Percentiles rank a stretch among this genome's conserved stretches.
Conservation (phyloP, 2,888 invertebrate species). For the Parapristionchus giblindavisi region DNA sequence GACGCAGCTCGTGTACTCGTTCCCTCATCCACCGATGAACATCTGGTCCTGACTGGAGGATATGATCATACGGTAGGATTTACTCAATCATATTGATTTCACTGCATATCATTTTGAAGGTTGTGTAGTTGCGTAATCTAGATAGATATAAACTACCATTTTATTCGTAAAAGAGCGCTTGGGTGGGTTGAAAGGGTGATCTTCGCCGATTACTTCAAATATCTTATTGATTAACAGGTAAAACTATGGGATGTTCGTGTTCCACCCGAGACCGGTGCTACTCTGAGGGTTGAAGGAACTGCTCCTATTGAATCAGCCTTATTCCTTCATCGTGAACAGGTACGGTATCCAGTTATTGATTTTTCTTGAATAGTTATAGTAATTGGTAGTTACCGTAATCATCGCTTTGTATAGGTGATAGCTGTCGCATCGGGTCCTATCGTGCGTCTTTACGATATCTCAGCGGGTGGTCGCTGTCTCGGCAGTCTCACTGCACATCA, state of each 20-base stretch:
- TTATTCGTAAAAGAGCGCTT: too few species aligned
- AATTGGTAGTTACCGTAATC: not conserved
- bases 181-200: too few species aligned
- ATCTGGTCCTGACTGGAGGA: slow-evolving; percentile 61
- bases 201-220: too few species aligned
- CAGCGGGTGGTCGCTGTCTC: slow-evolving; percentile 82
- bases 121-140: too few species aligned
- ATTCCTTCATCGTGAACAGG: slow-evolving; percentile 86
- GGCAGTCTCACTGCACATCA: slow-evolving; percentile 76
- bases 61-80: slow-evolving; percentile 64
- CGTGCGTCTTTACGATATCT: slow-evolving; percentile 85
- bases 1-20: slow-evolving; percentile 62
- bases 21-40: slow-evolving; percentile 49
- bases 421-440: slow-evolving; percentile 81
- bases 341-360: not conserved
- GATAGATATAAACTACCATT: too few species aligned
- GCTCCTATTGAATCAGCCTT: slow-evolving; percentile 88
- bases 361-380: not conserved
- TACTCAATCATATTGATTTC: too few species aligned
- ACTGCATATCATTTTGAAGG: too few species aligned
- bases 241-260: slow-evolving; percentile 81
- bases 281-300: slow-evolving; percentile 80
- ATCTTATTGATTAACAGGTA: too few species aligned
- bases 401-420: not conserved
- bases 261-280: slow-evolving; percentile 42